Percentiles rank a stretch among this genome's conserved stretches.
phyloP scores from a whole-genome alignment of 2,113 vertebrate genomes.

The Syngnathus scovelli region DNA sequence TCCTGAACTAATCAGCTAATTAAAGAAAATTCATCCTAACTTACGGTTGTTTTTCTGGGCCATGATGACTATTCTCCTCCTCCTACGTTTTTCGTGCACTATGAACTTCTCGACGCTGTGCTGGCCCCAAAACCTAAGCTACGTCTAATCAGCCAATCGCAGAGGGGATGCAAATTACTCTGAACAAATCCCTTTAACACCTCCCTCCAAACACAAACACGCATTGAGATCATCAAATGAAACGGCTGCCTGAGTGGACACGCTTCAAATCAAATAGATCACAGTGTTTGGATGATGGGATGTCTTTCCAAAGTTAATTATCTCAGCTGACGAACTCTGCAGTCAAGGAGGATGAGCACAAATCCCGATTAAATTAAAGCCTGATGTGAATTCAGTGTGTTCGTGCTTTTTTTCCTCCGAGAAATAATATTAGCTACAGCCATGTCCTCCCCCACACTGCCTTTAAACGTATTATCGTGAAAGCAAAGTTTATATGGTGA shows the following conservation, averaged over 20 bases:
- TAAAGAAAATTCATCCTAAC: slow-evolving; percentile 30
- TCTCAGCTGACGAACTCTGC: slow-evolving; percentile 32
- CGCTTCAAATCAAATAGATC: slow-evolving; percentile 32
- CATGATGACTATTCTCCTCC: slow-evolving; percentile 45
- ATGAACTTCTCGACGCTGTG: slow-evolving; percentile 28
- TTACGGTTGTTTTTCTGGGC: slow-evolving; percentile 59
- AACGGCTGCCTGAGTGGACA: slow-evolving; percentile 1
- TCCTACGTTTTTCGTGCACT: slow-evolving; percentile 12
- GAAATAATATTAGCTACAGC: slow-evolving; percentile 10
- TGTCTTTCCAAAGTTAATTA: slow-evolving; percentile 35
- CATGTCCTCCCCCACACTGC: background rate
- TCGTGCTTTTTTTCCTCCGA: slow-evolving; percentile 14
- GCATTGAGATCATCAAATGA: slow-evolving; percentile 12
- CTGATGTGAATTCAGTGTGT: slow-evolving; percentile 20
- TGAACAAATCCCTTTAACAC: slow-evolving; percentile 43
- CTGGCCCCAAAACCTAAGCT: slow-evolving; percentile 39
- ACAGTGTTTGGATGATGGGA: slow-evolving; percentile 26
- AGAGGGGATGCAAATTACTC: slow-evolving; percentile 44
- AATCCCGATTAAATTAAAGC: slow-evolving; percentile 40
- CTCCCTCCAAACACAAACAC: slow-evolving; percentile 15
- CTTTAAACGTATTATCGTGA: slow-evolving; percentile 5
- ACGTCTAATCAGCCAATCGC: slow-evolving; percentile 58
- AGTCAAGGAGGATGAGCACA: slow-evolving; percentile 32
- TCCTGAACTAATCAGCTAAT: slow-evolving; percentile 13
- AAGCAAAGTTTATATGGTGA: slow-evolving; percentile 43